Base-by-base conservation (phyloP, 2,888 invertebrate genomes). In the Furcula furcula region DNA sequence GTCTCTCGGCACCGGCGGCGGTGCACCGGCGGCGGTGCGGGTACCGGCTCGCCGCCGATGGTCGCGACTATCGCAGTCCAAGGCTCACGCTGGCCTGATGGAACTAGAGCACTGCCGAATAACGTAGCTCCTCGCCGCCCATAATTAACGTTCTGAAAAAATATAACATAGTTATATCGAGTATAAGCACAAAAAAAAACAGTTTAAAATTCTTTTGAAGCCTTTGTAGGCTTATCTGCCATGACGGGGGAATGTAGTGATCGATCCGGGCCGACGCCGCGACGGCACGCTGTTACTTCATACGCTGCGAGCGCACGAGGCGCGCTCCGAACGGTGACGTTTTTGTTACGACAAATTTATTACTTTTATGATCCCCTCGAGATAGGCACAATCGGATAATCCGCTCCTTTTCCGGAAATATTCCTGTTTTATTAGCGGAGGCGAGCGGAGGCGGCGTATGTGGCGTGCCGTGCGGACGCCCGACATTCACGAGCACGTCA, bases 91-190 rank as follows among this genome's bases (percentile, higher is more conserved):
- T n/a, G n/a, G n/a, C n/a, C n/a, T n/a, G n/a, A n/a, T n/a, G n/a
- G n/a, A n/a, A n/a, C n/a, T n/a, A n/a, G n/a, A n/a, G n/a, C n/a
- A n/a, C n/a, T n/a, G n/a, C n/a, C n/a, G n/a, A n/a, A n/a, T 1
- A 9, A 9, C 9, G 21, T 10, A 9, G 21, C 9, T 9, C 9
- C 21, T 9, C 21, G 21, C 9, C 23, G 6, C 21, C 33, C 32
- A 28, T 33, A 14, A 36, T 29, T 38, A 35, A 30, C 32, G 25
- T 7, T 31, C n/a, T 2, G 15, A 32, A 30, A 29, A 25, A 31
- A 31, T n/a, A n/a, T 7, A 21, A 20, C 16, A 16, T 4, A 20
- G 13, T 29, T 21, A 9, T 28, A 26, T 19, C 22, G 7, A 14
- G 12, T 5, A 16, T 29, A 18, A 32, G 30, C n/a, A 13, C 20